These are phyloP conservation scores for Holothuria glaberrima DNA, from an alignment of 35 echinoderm and acorn worm genomes.

Conservation along the genomic window DNA sequence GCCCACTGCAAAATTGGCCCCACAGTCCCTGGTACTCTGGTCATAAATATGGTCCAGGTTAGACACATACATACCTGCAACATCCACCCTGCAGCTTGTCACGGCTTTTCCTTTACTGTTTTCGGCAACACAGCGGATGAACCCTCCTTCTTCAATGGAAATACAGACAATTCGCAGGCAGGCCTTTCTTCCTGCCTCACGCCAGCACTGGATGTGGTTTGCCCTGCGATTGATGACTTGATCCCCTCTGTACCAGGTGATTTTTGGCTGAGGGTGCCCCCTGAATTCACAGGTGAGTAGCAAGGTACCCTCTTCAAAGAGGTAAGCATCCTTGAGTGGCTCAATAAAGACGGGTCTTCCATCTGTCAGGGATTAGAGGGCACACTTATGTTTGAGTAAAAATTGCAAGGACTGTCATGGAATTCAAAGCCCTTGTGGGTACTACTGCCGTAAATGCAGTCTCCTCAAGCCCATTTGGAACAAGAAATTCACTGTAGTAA, in stretches of 20 bases:
- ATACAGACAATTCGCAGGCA: constrained; percentile 72
- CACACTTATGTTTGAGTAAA: neutral
- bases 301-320: constrained; percentile 74
- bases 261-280: constrained; percentile 74
- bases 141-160: constrained; percentile 72
- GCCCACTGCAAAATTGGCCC: too few relatives aligned
- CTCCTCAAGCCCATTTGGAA: neutral
- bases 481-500: too few relatives aligned
- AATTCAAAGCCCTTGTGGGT: too few relatives aligned
- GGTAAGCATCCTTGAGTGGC: constrained; percentile 68
- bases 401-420: neutral
- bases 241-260: constrained; percentile 70
- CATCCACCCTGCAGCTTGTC: constrained; percentile 70
- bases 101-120: constrained; percentile 67
- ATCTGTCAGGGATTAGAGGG: constrained; percentile 50
- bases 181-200: constrained; percentile 64
- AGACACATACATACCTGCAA: constrained; percentile 72
- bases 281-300: constrained; percentile 76
- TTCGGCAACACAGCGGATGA: constrained; percentile 81
- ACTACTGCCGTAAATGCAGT: too few relatives aligned
- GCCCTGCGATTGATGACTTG: constrained; percentile 58
- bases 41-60: too few relatives aligned
- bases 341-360: constrained; percentile 66
- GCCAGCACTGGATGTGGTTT: constrained; percentile 63
- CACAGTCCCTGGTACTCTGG: too few relatives aligned